Conservation (phyloP, 2,888 invertebrate species). For the Macrosoma leucophasiata region DNA sequence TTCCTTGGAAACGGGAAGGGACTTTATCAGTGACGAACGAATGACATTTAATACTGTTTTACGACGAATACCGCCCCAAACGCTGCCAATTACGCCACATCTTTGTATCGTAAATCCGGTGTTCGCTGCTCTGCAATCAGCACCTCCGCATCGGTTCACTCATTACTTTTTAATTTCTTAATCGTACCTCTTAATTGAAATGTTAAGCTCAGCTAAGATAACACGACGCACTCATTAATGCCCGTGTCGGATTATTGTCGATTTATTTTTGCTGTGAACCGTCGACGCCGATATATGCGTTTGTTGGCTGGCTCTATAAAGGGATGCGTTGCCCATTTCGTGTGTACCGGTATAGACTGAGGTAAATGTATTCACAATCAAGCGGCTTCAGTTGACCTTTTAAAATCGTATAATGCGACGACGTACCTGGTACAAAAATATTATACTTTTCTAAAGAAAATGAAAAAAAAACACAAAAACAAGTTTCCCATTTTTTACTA, state of each 20-base stretch:
- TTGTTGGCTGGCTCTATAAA: too few relatives aligned
- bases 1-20: too few relatives aligned
- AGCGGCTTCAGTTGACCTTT: too few relatives aligned
- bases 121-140: constrained; percentile 40
- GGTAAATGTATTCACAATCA: too few relatives aligned
- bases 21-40: too few relatives aligned
- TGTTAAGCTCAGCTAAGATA: constrained; percentile 53
- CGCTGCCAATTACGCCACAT: constrained; percentile 43
- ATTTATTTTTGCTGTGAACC: constrained; percentile 34
- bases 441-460: constrained; percentile 3
- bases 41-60: constrained; percentile 9
- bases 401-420: too few relatives aligned
- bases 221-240: constrained; percentile 48
- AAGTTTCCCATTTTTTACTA: too few relatives aligned
- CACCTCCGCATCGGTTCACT: constrained; percentile 42
- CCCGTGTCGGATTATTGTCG: constrained; percentile 38
- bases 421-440: too few relatives aligned
- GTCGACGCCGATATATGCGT: constrained; percentile 16
- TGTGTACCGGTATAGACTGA: too few relatives aligned
- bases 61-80: constrained; percentile 31
- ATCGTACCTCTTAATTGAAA: constrained; percentile 67
- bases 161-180: constrained; percentile 68
- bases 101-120: constrained; percentile 39
- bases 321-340: too few relatives aligned
- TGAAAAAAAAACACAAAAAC: constrained; percentile 14